A percentile compares a stretch with the other conserved stretches of the same genome.
These are phyloP conservation scores for Galerucella calmariensis DNA, from an alignment of 2,888 invertebrate genomes.

Conservation along the genomic window DNA sequence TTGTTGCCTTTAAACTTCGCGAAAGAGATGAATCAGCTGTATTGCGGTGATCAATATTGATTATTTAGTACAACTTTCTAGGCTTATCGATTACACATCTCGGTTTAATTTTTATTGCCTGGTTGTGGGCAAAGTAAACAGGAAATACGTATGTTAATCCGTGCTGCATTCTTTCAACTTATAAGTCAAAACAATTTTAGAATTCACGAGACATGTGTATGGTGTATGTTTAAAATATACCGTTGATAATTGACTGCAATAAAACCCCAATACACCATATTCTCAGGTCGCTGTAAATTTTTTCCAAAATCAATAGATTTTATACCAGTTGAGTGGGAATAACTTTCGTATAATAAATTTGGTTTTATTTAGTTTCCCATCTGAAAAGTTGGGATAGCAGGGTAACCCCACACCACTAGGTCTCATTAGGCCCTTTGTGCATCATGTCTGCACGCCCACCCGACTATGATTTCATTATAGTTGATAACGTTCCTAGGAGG, in stretches of 20 bases:
- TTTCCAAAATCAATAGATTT: too few relatives aligned
- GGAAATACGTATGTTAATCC: constrained; percentile 1
- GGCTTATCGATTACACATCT: constrained; percentile 1
- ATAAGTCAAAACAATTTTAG: not conserved
- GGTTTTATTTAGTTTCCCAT: too few relatives aligned
- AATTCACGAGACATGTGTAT: not conserved
- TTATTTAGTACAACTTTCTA: constrained; percentile 21
- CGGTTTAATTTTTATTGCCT: not conserved
- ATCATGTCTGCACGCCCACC: too few relatives aligned
- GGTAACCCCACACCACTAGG: too few relatives aligned
- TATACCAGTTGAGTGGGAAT: too few relatives aligned
- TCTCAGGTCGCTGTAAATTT: too few relatives aligned
- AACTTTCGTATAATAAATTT: too few relatives aligned
- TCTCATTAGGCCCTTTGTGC: too few relatives aligned
- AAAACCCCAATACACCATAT: too few relatives aligned
- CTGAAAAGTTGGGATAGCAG: too few relatives aligned
- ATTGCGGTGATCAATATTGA: constrained; percentile 9
- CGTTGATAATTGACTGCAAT: not conserved
- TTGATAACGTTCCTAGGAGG: too few relatives aligned
- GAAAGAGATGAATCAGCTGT: constrained; percentile 16
- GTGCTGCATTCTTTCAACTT: not conserved
- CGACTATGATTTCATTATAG: too few relatives aligned
- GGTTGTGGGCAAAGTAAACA: constrained; percentile 2
- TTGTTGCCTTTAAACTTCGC: constrained; percentile 5
- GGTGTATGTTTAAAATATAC: not conserved